Evolutionary conservation across 2,113 vertebrate genomes (phyloP).

Genomic region (Oncorhynchus clarkii): DNA sequence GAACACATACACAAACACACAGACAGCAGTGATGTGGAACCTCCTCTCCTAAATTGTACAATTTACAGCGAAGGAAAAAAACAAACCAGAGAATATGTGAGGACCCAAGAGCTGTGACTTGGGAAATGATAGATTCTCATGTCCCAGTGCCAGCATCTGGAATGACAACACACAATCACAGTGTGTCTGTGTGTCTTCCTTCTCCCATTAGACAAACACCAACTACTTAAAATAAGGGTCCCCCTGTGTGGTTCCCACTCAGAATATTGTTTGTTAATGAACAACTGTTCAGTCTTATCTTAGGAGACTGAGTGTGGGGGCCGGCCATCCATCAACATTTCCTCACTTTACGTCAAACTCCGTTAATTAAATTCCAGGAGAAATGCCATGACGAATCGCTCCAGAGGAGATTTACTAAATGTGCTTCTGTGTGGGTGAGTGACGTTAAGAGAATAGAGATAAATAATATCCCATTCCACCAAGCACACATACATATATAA

Average conservation of each 20-base stretch:
- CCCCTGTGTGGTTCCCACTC: slow-evolving; percentile 2
- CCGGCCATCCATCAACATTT: slow-evolving; percentile 31
- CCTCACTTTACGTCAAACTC: not conserved
- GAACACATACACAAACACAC: not conserved
- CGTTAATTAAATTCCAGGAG: too few relatives aligned
- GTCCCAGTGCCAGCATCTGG: not conserved
- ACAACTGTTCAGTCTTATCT: slow-evolving; percentile 44
- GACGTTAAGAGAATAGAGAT: too few relatives aligned
- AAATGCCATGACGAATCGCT: too few relatives aligned
- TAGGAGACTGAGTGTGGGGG: slow-evolving; percentile 17
- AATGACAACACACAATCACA: not conserved
- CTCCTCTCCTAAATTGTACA: not conserved
- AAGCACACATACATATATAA: too few relatives aligned
- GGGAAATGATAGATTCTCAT: slow-evolving; percentile 9
- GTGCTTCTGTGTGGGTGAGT: too few relatives aligned
- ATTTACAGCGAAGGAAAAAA: not conserved
- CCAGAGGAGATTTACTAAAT: too few relatives aligned
- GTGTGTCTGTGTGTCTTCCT: not conserved
- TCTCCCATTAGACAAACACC: slow-evolving; percentile 43
- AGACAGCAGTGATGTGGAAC: not conserved
- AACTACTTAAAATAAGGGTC: slow-evolving; percentile 38
- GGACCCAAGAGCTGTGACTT: not conserved
- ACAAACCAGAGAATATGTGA: not conserved
- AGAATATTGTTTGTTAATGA: slow-evolving; percentile 45
- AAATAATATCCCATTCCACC: too few relatives aligned